phyloP scores from a whole-genome alignment of 2,797 vertebrate genomes.

The Danio albolineatus region DNA sequence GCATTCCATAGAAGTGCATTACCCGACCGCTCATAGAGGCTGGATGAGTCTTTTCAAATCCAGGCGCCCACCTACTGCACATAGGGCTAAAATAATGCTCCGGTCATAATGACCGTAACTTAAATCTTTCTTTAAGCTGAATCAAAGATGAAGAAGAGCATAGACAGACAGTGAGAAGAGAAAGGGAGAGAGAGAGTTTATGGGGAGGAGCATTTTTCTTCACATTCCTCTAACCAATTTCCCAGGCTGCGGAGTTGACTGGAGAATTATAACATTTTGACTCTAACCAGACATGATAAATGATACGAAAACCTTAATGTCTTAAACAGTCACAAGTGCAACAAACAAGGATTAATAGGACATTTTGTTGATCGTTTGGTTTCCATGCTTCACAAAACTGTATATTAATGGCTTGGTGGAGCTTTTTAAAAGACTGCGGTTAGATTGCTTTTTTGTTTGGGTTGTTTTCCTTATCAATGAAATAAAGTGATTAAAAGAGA shows the following conservation, averaged over 20 bases:
- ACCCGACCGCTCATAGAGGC: slow-evolving; percentile 49
- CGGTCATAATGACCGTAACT: slow-evolving; percentile 38
- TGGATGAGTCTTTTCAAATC: slow-evolving; percentile 62
- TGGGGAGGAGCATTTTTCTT: not conserved
- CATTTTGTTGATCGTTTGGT: not conserved
- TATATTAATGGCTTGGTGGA: not conserved
- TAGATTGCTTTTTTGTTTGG: too few relatives aligned
- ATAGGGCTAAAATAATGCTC: slow-evolving; percentile 64
- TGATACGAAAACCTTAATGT: not conserved
- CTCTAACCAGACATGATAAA: too few relatives aligned
- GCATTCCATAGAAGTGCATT: slow-evolving; percentile 62
- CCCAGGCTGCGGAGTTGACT: slow-evolving; percentile 7
- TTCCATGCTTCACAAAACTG: not conserved
- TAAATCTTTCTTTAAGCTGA: slow-evolving; percentile 28
- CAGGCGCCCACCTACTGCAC: slow-evolving; percentile 59
- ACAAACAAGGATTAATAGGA: not conserved
- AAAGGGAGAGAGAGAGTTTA: not conserved
- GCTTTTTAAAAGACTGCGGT: too few relatives aligned
- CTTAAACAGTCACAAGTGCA: not conserved
- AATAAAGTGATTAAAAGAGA: not conserved
- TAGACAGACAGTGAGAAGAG: not conserved
- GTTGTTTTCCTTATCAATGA: too few relatives aligned
- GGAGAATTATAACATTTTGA: not conserved
- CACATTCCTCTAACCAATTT: slow-evolving; percentile 15
- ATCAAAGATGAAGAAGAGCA: slow-evolving; percentile 10